These are phyloP conservation scores for Probaryconus sp. DNA, from an alignment of 1,140 invertebrate genomes.

Conservation along the genomic window DNA sequence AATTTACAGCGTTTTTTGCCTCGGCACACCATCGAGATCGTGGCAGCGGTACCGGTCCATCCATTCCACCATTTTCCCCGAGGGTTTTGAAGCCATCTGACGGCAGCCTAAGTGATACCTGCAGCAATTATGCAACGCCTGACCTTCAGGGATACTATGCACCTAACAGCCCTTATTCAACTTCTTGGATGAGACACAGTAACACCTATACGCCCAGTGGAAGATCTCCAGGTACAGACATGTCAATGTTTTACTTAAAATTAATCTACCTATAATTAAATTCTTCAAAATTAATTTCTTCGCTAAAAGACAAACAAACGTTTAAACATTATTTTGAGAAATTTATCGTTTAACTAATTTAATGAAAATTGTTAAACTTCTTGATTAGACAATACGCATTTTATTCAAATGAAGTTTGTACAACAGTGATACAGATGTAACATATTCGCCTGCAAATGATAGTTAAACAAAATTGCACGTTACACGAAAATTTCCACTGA, in stretches of 20 bases:
- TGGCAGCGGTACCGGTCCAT: slow-evolving; percentile 66
- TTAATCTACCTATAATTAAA: too few relatives aligned
- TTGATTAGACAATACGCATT: too few relatives aligned
- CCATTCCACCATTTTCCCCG: slow-evolving; percentile 77
- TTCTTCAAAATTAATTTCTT: too few relatives aligned
- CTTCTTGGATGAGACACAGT: slow-evolving; percentile 81
- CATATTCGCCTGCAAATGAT: too few relatives aligned
- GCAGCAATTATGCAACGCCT: slow-evolving; percentile 80
- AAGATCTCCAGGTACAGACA: slow-evolving; percentile 69
- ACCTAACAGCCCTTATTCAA: slow-evolving; percentile 77
- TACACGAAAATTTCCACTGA: too few relatives aligned
- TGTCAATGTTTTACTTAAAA: neutral
- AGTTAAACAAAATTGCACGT: too few relatives aligned
- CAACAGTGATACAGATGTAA: too few relatives aligned
- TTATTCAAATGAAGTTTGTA: too few relatives aligned
- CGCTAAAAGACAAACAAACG: too few relatives aligned
- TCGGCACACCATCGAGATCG: slow-evolving; percentile 74
- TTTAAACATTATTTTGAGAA: too few relatives aligned
- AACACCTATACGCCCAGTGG: slow-evolving; percentile 80
- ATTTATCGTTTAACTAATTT: too few relatives aligned
- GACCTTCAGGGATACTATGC: slow-evolving; percentile 78
- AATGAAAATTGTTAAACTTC: too few relatives aligned
- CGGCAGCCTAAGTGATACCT: slow-evolving; percentile 87
- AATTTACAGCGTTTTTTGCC: slow-evolving; percentile 81
- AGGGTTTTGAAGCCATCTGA: slow-evolving; percentile 78